Evolutionary conservation across 53 echinoderm and acorn worm genomes (phyloP), one percentile per base, ranked within the genome.

Genomic region (Pentamera pediparva): DNA sequence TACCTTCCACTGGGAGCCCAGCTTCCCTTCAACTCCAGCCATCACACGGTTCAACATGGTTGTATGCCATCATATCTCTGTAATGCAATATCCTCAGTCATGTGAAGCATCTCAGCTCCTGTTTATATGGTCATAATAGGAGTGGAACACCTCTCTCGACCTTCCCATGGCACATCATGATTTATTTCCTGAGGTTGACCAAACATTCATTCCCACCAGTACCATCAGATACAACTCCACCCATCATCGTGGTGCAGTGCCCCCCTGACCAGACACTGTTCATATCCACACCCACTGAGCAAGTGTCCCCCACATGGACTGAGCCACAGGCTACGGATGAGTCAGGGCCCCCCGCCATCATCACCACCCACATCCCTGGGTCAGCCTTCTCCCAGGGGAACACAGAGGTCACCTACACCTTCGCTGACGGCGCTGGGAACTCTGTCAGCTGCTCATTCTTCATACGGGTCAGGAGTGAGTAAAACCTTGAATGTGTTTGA

Each of bases 361-460:
- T 41, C 7, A 67, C 67, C 22, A 67, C 67, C 11, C 43, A 67
- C 41, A 43, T 67, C 9, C 67, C 67, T 28, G 67, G 67, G 39
- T 67, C 67, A 3, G 45, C 41, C 28, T 67, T 67, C 27, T 67
- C 67, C 12, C 25, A 43, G 6, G 67, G 67, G 28, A 67, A 38
- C 37, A 67, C 67, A 67, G 67, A 26, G 28, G 67, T 67, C 13
- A 43, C 45, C 1, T 67, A 67, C 43, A 67, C 67, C 1, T 67
- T 67, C 45, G 67, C 67, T 22, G 67, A 67, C 45, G 0, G 41
- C 17, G 21, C 29, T 27, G 67, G 67, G 30, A 67, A 67, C 45
- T 27, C 67, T 15, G 30, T 43, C 41, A 28, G 40, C 17, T 67
- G 67, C 39, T 67, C 67, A 25, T 67, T 67, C 67, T 40, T 41